Evolutionary conservation across 92 coral and sea anemone genomes (phyloP).

Genomic region (Diadumene lineata): DNA sequence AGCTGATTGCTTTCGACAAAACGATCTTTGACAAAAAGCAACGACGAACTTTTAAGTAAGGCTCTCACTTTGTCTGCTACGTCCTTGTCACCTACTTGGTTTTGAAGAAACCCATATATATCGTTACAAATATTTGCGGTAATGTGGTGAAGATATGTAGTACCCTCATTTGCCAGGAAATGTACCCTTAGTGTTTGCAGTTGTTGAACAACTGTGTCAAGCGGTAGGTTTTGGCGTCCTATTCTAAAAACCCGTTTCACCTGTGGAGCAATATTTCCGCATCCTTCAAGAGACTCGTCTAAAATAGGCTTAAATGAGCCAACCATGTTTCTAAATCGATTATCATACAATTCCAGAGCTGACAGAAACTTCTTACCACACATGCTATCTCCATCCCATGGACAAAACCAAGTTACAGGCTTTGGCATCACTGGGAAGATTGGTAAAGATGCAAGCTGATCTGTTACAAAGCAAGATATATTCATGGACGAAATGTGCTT

Average conservation of each 20-base stretch:
- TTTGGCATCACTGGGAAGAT: conserved; percentile 67
- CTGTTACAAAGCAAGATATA: no score
- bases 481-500: conserved; percentile 26
- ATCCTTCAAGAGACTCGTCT: conserved; percentile 71
- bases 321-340: conserved; percentile 36
- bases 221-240: conserved; percentile 34
- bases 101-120: not conserved
- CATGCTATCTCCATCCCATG: conserved; percentile 69
- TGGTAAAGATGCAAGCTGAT: no score
- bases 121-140: conserved; percentile 1
- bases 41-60: not conserved
- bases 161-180: not conserved
- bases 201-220: conserved; percentile 50
- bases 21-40: conserved; percentile 4
- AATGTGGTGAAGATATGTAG: not conserved
- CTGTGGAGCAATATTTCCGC: conserved; percentile 49
- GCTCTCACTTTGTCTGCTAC: not conserved
- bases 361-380: conserved; percentile 35
- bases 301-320: conserved; percentile 63
- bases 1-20: conserved; percentile 30
- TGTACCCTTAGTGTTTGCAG: conserved; percentile 19
- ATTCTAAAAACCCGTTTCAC: conserved; percentile 58
- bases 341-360: conserved; percentile 60
- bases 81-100: not conserved
- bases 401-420: conserved; percentile 51